Percentiles rank a stretch among this genome's conserved stretches.
Conservation (phyloP, 2,888 invertebrate species). For the Colostygia pectinataria region DNA sequence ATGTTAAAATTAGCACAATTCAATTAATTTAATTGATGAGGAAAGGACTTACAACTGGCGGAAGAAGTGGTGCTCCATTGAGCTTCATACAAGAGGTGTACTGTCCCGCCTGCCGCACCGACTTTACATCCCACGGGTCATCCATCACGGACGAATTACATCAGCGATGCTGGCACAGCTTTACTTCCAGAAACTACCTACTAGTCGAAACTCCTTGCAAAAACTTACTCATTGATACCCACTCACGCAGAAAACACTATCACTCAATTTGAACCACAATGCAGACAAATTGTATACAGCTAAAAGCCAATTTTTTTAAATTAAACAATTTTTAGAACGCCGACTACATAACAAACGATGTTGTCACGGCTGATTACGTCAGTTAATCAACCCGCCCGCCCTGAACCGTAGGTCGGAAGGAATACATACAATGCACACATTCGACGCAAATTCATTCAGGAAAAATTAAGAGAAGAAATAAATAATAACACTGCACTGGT, state of each 20-base stretch:
- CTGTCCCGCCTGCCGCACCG: conserved; percentile 63
- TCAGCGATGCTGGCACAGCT: conserved; percentile 18
- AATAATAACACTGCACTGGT: no score
- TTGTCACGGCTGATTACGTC: conserved; percentile 77
- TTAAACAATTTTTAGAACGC: conserved; percentile 53
- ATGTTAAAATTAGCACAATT: not conserved
- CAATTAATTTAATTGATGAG: not conserved
- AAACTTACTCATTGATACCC: conserved; percentile 26
- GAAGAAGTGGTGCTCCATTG: conserved; percentile 88
- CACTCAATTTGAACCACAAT: conserved; percentile 5
- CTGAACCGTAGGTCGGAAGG: not conserved
- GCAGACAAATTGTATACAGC: conserved; percentile 23
- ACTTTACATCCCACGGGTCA: conserved; percentile 78
- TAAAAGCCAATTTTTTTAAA: conserved; percentile 47
- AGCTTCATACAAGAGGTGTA: conserved; percentile 89
- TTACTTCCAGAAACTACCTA: not conserved
- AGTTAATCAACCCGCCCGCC: conserved; percentile 44
- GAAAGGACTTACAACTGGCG: conserved; percentile 87
- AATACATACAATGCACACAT: not conserved
- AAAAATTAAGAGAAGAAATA: no score
- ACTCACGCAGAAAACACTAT: conserved; percentile 9
- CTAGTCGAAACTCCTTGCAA: conserved; percentile 4
- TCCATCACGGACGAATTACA: conserved; percentile 59
- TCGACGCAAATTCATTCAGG: not conserved
- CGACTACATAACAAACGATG: conserved; percentile 54